Percentiles rank a stretch among this genome's conserved stretches.
These are phyloP conservation scores for Arctopsyche grandis DNA, from an alignment of 1,140 invertebrate genomes.

Conservation along the genomic window DNA sequence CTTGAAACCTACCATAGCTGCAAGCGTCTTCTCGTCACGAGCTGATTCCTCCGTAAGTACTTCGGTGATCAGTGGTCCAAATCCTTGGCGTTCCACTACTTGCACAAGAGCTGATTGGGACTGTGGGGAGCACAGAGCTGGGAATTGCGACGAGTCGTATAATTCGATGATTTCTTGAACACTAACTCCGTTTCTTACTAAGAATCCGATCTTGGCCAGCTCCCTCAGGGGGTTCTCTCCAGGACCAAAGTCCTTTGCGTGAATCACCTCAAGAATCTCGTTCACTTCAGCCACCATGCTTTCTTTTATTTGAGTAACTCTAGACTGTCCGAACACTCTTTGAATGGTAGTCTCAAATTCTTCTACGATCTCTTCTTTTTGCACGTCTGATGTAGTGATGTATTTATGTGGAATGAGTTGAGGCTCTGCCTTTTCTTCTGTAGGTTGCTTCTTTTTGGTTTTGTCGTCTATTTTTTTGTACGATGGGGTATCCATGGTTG, in stretches of 20 bases:
- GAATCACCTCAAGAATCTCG: slow-evolving; percentile 77
- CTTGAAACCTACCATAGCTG: slow-evolving; percentile 81
- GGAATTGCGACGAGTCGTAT: slow-evolving; percentile 82
- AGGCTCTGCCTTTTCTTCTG: slow-evolving; percentile 64
- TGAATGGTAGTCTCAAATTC: slow-evolving; percentile 68
- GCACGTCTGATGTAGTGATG: slow-evolving; percentile 68
- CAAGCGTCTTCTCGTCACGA: slow-evolving; percentile 77
- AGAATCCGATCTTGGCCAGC: slow-evolving; percentile 81
- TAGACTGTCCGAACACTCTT: slow-evolving; percentile 68
- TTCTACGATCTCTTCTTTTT: slow-evolving; percentile 67
- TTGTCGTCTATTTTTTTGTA: slow-evolving; percentile 73
- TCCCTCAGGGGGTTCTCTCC: slow-evolving; percentile 81
- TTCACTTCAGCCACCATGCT: slow-evolving; percentile 76
- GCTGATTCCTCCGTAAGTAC: slow-evolving; percentile 80
- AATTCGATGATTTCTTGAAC: slow-evolving; percentile 80
- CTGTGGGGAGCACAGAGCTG: slow-evolving; percentile 78
- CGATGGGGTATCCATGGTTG: slow-evolving; percentile 70
- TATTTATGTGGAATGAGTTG: slow-evolving; percentile 68
- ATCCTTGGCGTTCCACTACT: slow-evolving; percentile 82
- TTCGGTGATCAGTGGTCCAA: slow-evolving; percentile 80
- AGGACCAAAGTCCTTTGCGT: slow-evolving; percentile 80
- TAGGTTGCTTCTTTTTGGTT: slow-evolving; percentile 57
- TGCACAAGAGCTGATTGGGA: slow-evolving; percentile 84
- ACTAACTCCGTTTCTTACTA: slow-evolving; percentile 78
- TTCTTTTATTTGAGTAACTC: slow-evolving; percentile 68